Evolutionary conservation across 1,140 invertebrate species (phyloP), one percentile per base, ranked within the genome.

Genomic region (Anadara kagoshimensis): DNA sequence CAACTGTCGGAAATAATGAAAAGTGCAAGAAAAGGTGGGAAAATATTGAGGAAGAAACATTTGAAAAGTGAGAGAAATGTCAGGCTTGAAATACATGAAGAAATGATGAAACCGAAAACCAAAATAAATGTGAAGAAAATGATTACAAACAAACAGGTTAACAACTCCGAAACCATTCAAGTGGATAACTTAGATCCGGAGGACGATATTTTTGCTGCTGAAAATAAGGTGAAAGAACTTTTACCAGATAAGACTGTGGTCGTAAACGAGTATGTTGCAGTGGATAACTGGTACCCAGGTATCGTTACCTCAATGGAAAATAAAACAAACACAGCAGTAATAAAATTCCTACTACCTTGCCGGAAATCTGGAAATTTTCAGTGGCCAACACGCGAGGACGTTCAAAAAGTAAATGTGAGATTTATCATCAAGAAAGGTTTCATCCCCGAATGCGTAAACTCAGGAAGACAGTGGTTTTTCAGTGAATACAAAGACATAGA

Each of bases 331-430:
- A 20, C 18, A n/a, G n/a, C n/a, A n/a, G n/a, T n/a, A n/a, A n/a
- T n/a, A n/a, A n/a, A n/a, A n/a, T n/a, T n/a, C n/a, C n/a, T n/a
- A n/a, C n/a, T n/a, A n/a, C n/a, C n/a, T n/a, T 0, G 0, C 10
- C 20, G n/a, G 18, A 10, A 4, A n/a, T 16, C 26, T 8, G 53
- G 54, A 14, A 16, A 24, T 5, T 68, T 47, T 47, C 54, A 68
- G 53, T 68, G 66, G 66, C 66, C 66, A 10, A 8, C 29, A 45
- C n/a, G 53, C 7, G 66, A 68, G 12, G 66, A 68, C 43, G 58
- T 29, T 18, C 66, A 68, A 36, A 20, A 36, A 16, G 43, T 68
- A 8, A 16, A 57, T 1, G 22, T 29, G 1, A 0, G 43, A 5
- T 58, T 45, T 45, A 54, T 68, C 7, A 16, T 68, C 8, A 58